A percentile compares a stretch with the other conserved stretches of the same genome.
Conservation (phyloP, 2,113 vertebrate genomes). For the Myiozetetes cayanensis region DNA sequence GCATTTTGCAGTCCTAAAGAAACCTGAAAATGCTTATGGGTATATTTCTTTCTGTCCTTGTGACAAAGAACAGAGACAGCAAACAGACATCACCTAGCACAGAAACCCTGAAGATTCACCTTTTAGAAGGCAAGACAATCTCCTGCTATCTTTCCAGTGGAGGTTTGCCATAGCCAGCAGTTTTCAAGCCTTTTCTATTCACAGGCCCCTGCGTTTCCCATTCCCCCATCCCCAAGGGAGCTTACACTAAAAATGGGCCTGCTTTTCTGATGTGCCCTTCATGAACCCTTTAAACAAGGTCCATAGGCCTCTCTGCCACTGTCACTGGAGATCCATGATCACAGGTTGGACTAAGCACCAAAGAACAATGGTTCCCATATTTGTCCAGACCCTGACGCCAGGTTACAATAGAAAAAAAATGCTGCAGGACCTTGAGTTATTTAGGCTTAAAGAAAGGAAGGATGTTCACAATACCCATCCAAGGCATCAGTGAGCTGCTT, state of each 20-base stretch:
- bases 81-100: background rate
- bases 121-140: background rate
- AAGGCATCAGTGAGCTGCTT: background rate
- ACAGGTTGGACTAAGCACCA: background rate
- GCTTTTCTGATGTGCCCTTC: background rate
- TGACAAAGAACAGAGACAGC: background rate
- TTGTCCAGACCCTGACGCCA: background rate
- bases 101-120: background rate
- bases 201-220: background rate
- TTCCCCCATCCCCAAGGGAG: background rate
- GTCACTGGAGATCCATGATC: background rate
- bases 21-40: background rate
- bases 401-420: background rate
- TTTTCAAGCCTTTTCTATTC: background rate
- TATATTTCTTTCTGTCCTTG: background rate
- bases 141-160: background rate
- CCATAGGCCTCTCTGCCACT: background rate
- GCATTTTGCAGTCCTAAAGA: background rate
- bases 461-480: background rate
- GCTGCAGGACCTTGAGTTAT: background rate
- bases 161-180: background rate
- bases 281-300: background rate
- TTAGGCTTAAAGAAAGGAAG: constrained; percentile 11
- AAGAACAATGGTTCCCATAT: background rate
- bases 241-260: background rate